These are phyloP conservation scores for Manis crassicaudata DNA, from an alignment of 2,797 vertebrate genomes.

Conservation along the genomic window DNA sequence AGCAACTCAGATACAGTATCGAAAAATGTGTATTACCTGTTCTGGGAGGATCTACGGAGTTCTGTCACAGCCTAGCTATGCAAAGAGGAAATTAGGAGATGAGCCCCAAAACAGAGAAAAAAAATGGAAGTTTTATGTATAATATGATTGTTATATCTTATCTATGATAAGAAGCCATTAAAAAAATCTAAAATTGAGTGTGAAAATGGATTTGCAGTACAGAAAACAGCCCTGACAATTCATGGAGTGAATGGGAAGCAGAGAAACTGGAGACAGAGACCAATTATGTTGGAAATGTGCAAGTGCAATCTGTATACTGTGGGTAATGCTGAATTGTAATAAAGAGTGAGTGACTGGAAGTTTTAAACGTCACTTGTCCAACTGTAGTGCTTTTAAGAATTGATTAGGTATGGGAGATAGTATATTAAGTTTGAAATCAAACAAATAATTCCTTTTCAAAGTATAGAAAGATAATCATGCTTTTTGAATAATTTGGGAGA, in stretches of 20 bases:
- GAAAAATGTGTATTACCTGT: neutral
- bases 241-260: neutral
- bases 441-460: neutral
- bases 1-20: neutral
- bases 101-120: neutral
- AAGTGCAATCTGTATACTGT: neutral
- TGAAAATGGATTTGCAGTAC: neutral
- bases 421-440: neutral
- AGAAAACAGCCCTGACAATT: neutral
- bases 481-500: neutral
- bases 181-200: neutral
- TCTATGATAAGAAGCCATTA: neutral
- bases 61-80: neutral
- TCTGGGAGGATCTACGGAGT: neutral
- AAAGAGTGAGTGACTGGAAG: neutral
- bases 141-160: neutral
- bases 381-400: neutral
- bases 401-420: neutral
- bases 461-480: neutral
- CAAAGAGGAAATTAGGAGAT: neutral
- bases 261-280: neutral
- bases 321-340: rapidly evolving
- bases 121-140: neutral
- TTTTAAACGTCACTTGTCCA: neutral
- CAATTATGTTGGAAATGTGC: neutral